Base-by-base conservation (phyloP, 2,113 vertebrate species). In the Oryzias celebensis region DNA sequence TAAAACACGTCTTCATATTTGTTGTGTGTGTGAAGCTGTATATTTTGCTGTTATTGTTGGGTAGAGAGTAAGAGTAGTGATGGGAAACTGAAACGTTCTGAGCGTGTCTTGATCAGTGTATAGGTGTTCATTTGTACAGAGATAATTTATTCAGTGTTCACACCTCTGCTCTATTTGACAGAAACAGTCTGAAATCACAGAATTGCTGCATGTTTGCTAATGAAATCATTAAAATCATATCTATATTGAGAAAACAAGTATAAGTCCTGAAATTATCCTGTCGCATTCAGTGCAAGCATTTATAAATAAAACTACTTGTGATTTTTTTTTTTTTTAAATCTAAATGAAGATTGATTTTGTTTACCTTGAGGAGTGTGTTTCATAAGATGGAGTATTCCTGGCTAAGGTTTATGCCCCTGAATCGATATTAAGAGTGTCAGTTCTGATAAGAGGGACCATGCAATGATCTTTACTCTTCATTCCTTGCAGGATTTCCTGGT, bases 141-240 rank as follows among this genome's bases (percentile, higher is more conserved):
- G 51, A 26, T 87, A 73, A 85, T 81, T 85, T 84, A 81, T 85
- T 81, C 81, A 84, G 85, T 87, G 78, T 85, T 85, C 48, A 59
- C 26, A 70, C 61, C 60, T 77, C 26, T 24, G 14, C 64, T 61
- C 69, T 71, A 20, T 63, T 58, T 42, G 52, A 68, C 60, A 46
- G 58, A 57, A 67, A 44, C 64, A 68, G 71, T 63, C 82, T 75
- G 73, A 71, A 81, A 68, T 66, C 51, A 53, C 51, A n/a, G 42
- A 68, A 43, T 77, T 45, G 31, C 54, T 64, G 82, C 85, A 87
- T 86, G 85, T 82, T 50, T 64, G 56, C 10, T 12, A 62, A 73
- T 17, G 0, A 57, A 52, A 54, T 4, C 14, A 1, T 50, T 49
- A 0, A 52, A 70, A 24, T 44, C 2, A 58, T 48, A 69, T 2